phyloP scores from a whole-genome alignment of 2,113 vertebrate species.

The Tychaedon coryphoeus region DNA sequence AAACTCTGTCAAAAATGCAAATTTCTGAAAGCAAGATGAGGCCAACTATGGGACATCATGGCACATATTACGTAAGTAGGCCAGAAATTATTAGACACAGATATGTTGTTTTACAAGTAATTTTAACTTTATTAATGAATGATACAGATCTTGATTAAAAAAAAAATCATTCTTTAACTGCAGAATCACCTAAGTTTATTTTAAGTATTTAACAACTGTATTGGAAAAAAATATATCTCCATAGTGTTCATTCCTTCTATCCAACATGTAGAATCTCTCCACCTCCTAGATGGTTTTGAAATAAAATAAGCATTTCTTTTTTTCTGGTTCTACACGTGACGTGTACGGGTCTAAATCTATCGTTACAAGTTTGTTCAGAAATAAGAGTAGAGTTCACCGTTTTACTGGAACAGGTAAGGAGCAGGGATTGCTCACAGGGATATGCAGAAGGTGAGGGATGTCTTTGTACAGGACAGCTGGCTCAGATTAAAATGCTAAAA shows the following conservation, averaged over 20 bases:
- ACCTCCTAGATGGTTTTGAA: not conserved
- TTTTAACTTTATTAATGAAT: not conserved
- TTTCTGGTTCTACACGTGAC: not conserved
- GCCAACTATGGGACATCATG: not conserved
- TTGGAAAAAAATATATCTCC: not conserved
- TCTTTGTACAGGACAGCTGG: not conserved
- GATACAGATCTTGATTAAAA: not conserved
- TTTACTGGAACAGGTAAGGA: not conserved
- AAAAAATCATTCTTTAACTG: not conserved
- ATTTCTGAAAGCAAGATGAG: not conserved
- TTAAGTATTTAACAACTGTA: not conserved
- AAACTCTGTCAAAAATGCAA: not conserved
- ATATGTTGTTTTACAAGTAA: not conserved
- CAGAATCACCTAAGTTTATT: not conserved
- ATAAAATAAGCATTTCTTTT: not conserved
- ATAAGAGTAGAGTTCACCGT: not conserved
- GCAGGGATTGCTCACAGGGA: not conserved
- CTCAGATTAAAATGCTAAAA: not conserved
- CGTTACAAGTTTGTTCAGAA: not conserved
- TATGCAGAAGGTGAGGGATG: not conserved
- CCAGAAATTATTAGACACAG: not conserved
- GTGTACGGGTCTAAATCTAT: not conserved
- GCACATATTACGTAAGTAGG: fast-evolving
- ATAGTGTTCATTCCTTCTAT: not conserved
- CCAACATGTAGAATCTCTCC: not conserved